Percentiles rank a stretch among this genome's conserved stretches.
Evolutionary conservation across 2,113 vertebrate species (phyloP).

Genomic region (Camelus dromedarius): DNA sequence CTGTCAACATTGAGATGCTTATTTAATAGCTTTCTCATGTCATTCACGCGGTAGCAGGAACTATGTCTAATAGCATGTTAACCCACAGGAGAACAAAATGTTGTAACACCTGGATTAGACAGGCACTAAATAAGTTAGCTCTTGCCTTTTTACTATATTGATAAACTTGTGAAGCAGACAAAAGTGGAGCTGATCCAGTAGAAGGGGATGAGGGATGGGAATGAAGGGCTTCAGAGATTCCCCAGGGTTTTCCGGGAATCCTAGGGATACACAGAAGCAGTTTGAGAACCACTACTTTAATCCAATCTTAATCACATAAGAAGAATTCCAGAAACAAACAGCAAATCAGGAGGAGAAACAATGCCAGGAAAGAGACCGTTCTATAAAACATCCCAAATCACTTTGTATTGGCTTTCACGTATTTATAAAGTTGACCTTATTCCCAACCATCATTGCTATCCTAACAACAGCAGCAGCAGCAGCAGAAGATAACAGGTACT

Average conservation of each 20-base stretch:
- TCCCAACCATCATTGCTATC: background rate
- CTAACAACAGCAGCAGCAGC: background rate
- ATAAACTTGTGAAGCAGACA: background rate
- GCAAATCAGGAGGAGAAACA: background rate
- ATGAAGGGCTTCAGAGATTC: background rate
- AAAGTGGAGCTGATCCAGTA: background rate
- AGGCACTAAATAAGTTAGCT: background rate
- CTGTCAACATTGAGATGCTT: background rate
- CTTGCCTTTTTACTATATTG: background rate
- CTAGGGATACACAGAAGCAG: background rate
- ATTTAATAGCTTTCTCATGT: background rate
- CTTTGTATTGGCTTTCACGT: background rate
- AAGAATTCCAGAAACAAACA: background rate
- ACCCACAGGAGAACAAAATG: background rate
- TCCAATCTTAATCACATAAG: background rate
- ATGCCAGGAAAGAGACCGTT: background rate
- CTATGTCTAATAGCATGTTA: background rate
- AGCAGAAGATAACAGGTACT: rapidly evolving
- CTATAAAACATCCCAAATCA: background rate
- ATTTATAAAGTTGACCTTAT: background rate
- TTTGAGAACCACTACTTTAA: background rate
- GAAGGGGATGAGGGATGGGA: background rate
- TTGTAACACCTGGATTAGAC: background rate
- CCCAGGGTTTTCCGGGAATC: background rate
- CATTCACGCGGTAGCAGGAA: background rate